phyloP scores from a whole-genome alignment of 2,888 invertebrate species.

The Pyrocoelia pectoralis region DNA sequence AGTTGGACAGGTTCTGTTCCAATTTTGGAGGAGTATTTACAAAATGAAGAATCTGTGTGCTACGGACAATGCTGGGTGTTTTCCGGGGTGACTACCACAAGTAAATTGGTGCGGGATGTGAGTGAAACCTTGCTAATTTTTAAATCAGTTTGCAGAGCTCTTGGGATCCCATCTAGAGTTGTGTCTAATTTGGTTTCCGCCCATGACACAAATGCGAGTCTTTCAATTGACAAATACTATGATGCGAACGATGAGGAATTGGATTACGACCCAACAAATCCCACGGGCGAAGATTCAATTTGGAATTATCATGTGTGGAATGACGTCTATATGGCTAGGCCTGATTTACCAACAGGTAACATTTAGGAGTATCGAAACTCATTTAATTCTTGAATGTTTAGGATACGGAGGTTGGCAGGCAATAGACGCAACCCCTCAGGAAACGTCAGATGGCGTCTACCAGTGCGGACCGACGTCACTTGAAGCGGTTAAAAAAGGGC shows the following conservation, averaged over 20 bases:
- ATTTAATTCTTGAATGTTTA: background rate
- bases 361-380: slow-evolving; percentile 38
- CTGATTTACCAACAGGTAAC: slow-evolving; percentile 72
- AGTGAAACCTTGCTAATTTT: background rate
- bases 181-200: slow-evolving; percentile 86
- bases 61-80: slow-evolving; percentile 93
- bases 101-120: slow-evolving; percentile 56
- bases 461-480: slow-evolving; percentile 84
- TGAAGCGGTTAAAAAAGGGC: slow-evolving; percentile 79
- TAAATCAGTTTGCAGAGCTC: slow-evolving; percentile 73
- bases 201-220: slow-evolving; percentile 81
- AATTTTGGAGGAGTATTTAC: slow-evolving; percentile 75
- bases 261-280: slow-evolving; percentile 72
- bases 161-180: slow-evolving; percentile 82
- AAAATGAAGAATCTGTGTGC: slow-evolving; percentile 70
- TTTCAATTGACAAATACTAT: slow-evolving; percentile 83
- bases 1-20: slow-evolving; percentile 84
- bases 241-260: slow-evolving; percentile 71
- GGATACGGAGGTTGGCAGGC: slow-evolving; percentile 89
- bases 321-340: slow-evolving; percentile 86
- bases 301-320: slow-evolving; percentile 94
- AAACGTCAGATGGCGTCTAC: slow-evolving; percentile 74
- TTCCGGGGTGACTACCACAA: slow-evolving; percentile 81
- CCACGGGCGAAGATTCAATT: slow-evolving; percentile 75
- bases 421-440: slow-evolving; percentile 86